Evolutionary conservation across 2,888 invertebrate species (phyloP), one percentile per base, ranked within the genome.

Genomic region (Cotesia congregata): DNA sequence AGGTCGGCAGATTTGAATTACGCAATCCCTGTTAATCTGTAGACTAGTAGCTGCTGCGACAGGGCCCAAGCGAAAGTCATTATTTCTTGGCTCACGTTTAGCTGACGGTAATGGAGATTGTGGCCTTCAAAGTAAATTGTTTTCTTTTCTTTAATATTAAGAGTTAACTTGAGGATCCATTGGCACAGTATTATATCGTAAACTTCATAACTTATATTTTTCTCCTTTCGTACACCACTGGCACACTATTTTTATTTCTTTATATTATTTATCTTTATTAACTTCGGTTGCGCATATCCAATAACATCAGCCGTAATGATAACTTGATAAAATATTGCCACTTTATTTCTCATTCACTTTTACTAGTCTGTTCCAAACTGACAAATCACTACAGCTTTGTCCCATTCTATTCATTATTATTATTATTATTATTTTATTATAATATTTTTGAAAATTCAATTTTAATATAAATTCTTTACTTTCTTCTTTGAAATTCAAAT

Each of bases 101-200:
- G 81, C 83, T 70, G 83, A 78, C 76, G 79, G 82, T 89, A 88
- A 89, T 89, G 85, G 88, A 86, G 85, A 87, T 86, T 88, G 87
- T 83, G 88, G 89, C 89, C 89, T 89, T 89, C 89, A 87, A 88
- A 87, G 86, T 89, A 89, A 89, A 89, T 89, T 89, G 88, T 89
- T 86, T 88, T 88, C 85, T 85, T 82, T 81, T 80, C 30, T 30
- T 30, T 30, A 3, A 30, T 30, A 30, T 30, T 30, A 30, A 30
- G 30, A 30, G 30, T 30, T 30, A 3, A 30, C 30, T 30, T 30
- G 71, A 70, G 41, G 50, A 50, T 50, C 50, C 50, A 50, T 30
- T 30, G 30, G 30, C 30, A 30, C 30, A 30, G 30, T 30, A 30
- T 30, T 30, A 30, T 30, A 30, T 30, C 3, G 30, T 30, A 30